Base-by-base conservation (phyloP, 2,888 invertebrate species). In the Harmothoe impar region DNA sequence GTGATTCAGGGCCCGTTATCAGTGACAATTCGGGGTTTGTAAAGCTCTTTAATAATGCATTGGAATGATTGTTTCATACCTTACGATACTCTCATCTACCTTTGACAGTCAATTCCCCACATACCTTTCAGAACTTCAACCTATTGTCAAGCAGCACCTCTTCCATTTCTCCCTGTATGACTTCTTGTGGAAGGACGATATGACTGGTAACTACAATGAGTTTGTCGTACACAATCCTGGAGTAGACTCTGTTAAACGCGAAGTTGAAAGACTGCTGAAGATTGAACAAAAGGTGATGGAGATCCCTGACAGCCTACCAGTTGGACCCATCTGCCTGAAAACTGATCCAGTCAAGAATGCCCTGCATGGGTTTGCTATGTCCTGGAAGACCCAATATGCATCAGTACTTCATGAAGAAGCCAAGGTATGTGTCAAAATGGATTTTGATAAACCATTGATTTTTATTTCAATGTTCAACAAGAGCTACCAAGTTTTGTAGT, bases 111-210 rank as follows among this genome's bases (percentile, higher is more conserved):
- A n/a, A 43, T 43, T 43, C 43, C 10, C 43, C 43, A 43, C 10
- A 7, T 43, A 43, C 62, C 62, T 62, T 17, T 33, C 93, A 95
- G 95, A 95, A 51, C 92, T 95, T 29, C 93, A 94, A 88, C 92
- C 93, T 10, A 91, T 93, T 0, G 94, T 95, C 88, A 93, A 94
- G 92, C 94, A 94, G 89, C 95, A 95, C 92, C 91, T 96, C 89
- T 94, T 94, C 93, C 95, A 95, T 94, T 95, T 96, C 93, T 94
- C 94, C 86, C 93, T 94, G 91, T 95, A 95, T 92, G 95, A 95
- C 92, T 96, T 96, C 93, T 93, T 96, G 84, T 96, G 96, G 96
- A 95, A 94, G 91, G 95, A 96, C 89, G 95, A 96, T 92, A 94
- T 95, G 93, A 94, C 95, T 92, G 95, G 95, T 17, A 95, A 95